Evolutionary conservation across 2,113 vertebrate genomes (phyloP), one percentile per base, ranked within the genome.

Genomic region (Solea solea): DNA sequence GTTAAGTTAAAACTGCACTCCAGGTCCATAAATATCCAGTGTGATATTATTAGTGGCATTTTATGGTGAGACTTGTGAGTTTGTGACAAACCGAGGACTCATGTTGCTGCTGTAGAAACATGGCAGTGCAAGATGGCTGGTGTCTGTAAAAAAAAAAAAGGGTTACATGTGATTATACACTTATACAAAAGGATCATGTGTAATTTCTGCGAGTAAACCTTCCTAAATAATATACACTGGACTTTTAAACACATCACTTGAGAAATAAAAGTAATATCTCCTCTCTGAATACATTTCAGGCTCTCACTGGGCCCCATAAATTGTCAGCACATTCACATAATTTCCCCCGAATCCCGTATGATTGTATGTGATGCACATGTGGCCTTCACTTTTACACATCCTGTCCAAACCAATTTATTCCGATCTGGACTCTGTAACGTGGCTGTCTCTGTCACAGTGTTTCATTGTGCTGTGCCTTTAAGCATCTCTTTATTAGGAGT

Each of bases 371-470:
- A 66, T 71, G 27, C 65, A 65, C 60, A 42, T 69, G 81, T 82
- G 69, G 77, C 59, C 64, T 49, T 69, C 15, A 48, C 58, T 46
- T 76, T 61, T 58, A 53, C 62, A 13, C 62, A 13, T 76, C 50
- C 69, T 74, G 78, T 70, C 77, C 67, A 71, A 66, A 84, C 49
- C 69, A 46, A 55, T 66, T 63, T 48, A 69, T 50, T 81, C 48
- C 51, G 11, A 66, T 62, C 40, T n/a, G 13, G 1, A 28, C 69
- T 68, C 39, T 41, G 55, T 50, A 81, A 71, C 58, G 4, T 46
- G 9, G 2, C 39, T 54, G 46, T 59, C 52, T 62, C 49, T 67
- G 53, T 74, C 60, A 34, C 15, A 51, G 60, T 27, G 46, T 69
- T 78, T 70, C n/a, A 40, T 65, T 48, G 12, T 13, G 46, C 14